phyloP scores from a whole-genome alignment of 2,113 vertebrate species.

The Synchiropus splendidus region DNA sequence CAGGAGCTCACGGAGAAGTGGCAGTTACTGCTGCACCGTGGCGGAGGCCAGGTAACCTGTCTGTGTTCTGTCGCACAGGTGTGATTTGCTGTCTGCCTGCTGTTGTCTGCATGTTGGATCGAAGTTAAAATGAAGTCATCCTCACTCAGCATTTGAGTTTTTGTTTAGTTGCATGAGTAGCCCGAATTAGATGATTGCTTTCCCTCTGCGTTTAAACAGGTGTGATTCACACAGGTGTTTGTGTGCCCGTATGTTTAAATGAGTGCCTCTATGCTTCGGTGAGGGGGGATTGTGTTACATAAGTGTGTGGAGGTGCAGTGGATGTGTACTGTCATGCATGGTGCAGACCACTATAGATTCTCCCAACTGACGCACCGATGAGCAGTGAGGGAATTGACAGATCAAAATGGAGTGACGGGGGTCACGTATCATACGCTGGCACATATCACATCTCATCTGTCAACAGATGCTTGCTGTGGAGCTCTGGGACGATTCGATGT shows the following conservation, averaged over 20 bases:
- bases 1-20: constrained; percentile 69
- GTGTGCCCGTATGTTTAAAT: constrained; percentile 3
- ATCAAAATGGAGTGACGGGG: constrained; percentile 4
- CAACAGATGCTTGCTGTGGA: too few species aligned
- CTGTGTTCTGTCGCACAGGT: neutral
- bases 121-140: too few species aligned
- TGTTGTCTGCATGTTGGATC: too few species aligned
- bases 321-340: constrained; percentile 26
- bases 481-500: too few species aligned
- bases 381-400: constrained; percentile 4
- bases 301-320: constrained; percentile 34
- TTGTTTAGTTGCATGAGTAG: neutral
- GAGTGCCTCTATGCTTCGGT: too few species aligned
- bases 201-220: neutral
- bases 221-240: constrained; percentile 13
- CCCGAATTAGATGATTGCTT: too few species aligned
- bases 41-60: constrained; percentile 79
- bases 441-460: too few species aligned
- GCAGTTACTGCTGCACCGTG: constrained; percentile 81
- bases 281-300: constrained; percentile 25
- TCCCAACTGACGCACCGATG: constrained; percentile 19
- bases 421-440: too few species aligned
- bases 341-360: constrained; percentile 34
- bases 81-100: neutral
- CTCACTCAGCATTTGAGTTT: too few species aligned